phyloP scores from a whole-genome alignment of 2,113 vertebrate species.

The Nestor notabilis region DNA sequence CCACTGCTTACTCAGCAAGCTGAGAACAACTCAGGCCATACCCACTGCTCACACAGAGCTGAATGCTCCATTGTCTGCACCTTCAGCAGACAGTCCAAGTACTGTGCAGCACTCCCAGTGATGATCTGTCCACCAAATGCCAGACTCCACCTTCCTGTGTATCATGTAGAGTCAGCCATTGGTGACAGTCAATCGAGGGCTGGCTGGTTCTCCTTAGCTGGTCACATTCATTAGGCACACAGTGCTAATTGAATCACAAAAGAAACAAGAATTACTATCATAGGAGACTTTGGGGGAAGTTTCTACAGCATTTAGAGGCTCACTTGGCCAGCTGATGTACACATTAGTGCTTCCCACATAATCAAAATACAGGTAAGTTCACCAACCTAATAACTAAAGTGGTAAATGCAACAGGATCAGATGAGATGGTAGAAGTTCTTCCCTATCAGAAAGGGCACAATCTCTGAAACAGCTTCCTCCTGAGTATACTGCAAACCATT shows the following conservation, averaged over 20 bases:
- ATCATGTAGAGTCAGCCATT: not conserved
- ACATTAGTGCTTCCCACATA: not conserved
- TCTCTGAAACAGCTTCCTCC: not conserved
- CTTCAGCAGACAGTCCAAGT: not conserved
- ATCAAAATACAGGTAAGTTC: not conserved
- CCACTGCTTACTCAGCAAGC: not conserved
- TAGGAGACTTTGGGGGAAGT: not conserved
- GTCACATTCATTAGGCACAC: not conserved
- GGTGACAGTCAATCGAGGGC: not conserved
- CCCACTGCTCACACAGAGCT: not conserved
- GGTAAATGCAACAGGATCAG: not conserved
- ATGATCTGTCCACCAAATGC: not conserved
- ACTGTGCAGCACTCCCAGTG: not conserved
- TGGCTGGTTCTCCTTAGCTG: not conserved
- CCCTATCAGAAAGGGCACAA: not conserved
- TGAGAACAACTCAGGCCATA: not conserved
- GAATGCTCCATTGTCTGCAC: not conserved
- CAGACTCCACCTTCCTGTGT: not conserved
- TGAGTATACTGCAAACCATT: not conserved
- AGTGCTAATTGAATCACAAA: not conserved
- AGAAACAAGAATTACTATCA: not conserved
- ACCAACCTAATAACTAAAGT: not conserved
- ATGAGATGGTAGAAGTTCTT: not conserved
- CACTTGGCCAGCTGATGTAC: not conserved
- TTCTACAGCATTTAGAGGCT: not conserved